Base-by-base conservation (phyloP, 2,797 vertebrate genomes). In the Coregonus suidteri region DNA sequence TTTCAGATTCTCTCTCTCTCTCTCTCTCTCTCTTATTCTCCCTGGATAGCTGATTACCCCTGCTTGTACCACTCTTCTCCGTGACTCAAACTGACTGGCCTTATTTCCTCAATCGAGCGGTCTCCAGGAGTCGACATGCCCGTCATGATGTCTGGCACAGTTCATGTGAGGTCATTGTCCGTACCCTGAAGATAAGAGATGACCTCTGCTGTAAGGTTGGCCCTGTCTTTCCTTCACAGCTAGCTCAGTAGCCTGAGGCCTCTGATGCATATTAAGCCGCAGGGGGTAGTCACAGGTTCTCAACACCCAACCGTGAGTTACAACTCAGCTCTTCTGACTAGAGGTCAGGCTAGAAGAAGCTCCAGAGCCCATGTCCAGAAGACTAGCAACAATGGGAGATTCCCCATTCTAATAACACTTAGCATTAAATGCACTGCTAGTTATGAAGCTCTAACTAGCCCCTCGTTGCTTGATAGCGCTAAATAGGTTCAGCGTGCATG, bases 291-390 rank as follows among this genome's bases (percentile, higher is more conserved):
- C 73, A n/a, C 16, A 6, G n/a, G 80, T 79, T 83, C 81, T 85
- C 82, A 81, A 89, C 86, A 85, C 80, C 75, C 78, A 84, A 47
- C 9, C 2, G 81, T 91, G 88, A 91, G 81, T 91, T 88, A 89
- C 81, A 74, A 37, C 74, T 83, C 52, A 82, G 83, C 83, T 84
- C 67, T 81, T 78, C 65, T 1, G 78, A 64, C 75, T 72, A 77
- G 76, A 83, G 88, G 88, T 90, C 88, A 89, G 82, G 75, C 62
- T 73, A 79, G 88, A 85, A 86, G 88, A 83, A 18, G 18, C 54
- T 6, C 90, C 82, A 25, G 86, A 85, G 83, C 88, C 82, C 82
- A 89, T 89, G 90, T 90, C 90, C 41, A 81, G 51, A 31, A 14
- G 11, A 70, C 53, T 6, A 13, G 30, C 51, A 30, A 56, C 18